phyloP scores from a whole-genome alignment of 2,113 vertebrate species.

The Oreochromis niloticus region DNA sequence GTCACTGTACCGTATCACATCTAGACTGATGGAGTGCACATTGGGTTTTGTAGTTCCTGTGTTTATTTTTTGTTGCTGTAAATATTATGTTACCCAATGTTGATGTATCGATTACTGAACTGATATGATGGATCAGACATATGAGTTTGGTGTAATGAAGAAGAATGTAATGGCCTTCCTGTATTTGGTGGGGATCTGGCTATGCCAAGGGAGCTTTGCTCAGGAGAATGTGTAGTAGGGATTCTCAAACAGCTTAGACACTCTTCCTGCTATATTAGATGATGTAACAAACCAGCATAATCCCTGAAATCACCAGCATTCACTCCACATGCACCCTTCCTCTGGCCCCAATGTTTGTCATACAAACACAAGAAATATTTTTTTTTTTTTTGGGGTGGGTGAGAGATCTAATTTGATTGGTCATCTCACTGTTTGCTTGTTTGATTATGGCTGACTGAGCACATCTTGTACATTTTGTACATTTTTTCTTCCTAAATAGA shows the following conservation, averaged over 20 bases:
- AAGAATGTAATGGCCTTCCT: slow-evolving; percentile 53
- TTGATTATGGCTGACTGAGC: slow-evolving; percentile 62
- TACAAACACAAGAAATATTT: slow-evolving; percentile 61
- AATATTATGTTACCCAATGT: slow-evolving; percentile 49
- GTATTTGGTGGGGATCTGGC: slow-evolving; percentile 17
- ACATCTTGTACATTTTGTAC: slow-evolving; percentile 76
- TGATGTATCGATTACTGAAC: slow-evolving; percentile 19
- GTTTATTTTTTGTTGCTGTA: slow-evolving; percentile 56
- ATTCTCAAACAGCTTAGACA: slow-evolving; percentile 19
- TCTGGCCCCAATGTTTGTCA: slow-evolving; percentile 65
- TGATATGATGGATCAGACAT: slow-evolving; percentile 21
- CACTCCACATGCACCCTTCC: slow-evolving; percentile 41
- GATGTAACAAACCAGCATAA: slow-evolving; percentile 56
- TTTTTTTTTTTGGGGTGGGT: slow-evolving; percentile 37
- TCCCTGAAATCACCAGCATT: slow-evolving; percentile 63
- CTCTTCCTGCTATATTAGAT: slow-evolving; percentile 36
- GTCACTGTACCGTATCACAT: slow-evolving; percentile 6
- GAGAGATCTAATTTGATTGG: slow-evolving; percentile 47
- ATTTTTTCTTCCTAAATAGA: slow-evolving; percentile 66
- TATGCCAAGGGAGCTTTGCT: slow-evolving; percentile 25
- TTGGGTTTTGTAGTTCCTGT: slow-evolving; percentile 42
- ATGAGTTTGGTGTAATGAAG: slow-evolving; percentile 31
- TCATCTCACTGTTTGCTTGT: slow-evolving; percentile 54
- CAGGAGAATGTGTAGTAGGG: not conserved
- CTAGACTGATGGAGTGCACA: slow-evolving; percentile 46